A percentile compares a stretch with the other conserved stretches of the same genome.
Conservation (phyloP, 2,797 vertebrate genomes). For the Balearica regulorum region DNA sequence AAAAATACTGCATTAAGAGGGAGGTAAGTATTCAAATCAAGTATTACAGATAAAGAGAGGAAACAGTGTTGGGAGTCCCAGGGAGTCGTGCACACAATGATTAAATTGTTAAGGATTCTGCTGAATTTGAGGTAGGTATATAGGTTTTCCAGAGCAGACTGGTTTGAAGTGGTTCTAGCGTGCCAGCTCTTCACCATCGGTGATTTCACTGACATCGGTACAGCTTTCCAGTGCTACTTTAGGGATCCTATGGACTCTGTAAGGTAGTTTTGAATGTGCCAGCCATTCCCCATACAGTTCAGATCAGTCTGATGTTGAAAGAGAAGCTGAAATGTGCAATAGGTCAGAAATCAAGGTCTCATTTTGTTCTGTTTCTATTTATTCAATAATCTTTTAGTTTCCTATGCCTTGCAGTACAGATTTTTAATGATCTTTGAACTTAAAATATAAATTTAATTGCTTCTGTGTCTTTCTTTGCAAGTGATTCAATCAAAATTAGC, state of each 20-base stretch:
- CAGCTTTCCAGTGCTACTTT: not conserved
- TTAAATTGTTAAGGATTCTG: not conserved
- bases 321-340: not conserved
- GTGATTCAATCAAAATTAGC: not conserved
- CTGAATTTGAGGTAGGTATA: not conserved
- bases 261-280: not conserved
- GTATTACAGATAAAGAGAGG: not conserved
- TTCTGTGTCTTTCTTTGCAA: not conserved
- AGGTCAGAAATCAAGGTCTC: not conserved
- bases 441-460: not conserved
- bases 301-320: not conserved
- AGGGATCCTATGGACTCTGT: not conserved
- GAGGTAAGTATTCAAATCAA: not conserved
- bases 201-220: not conserved
- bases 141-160: not conserved
- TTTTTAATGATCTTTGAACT: not conserved
- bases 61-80: not conserved
- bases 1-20: not conserved
- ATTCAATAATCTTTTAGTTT: not conserved
- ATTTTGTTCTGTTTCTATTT: conserved; percentile 6
- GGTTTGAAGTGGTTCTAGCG: not conserved
- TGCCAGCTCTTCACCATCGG: not conserved
- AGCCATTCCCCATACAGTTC: not conserved
- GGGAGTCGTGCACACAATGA: not conserved
- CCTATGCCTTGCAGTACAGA: not conserved